phyloP scores from a whole-genome alignment of 2,797 vertebrate species.

The Mus spretus region DNA sequence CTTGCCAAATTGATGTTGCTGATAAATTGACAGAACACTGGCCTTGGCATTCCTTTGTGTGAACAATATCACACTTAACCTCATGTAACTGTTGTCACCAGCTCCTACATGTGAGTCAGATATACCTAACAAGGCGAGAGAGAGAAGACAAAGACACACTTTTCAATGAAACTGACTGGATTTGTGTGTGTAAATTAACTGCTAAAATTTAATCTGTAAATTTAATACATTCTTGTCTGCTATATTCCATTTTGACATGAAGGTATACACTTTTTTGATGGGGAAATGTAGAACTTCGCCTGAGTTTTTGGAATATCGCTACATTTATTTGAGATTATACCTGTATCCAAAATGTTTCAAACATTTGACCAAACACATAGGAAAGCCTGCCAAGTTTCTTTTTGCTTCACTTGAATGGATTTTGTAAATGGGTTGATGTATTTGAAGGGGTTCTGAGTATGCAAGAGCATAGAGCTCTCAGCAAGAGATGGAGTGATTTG shows the following conservation, averaged over 20 bases:
- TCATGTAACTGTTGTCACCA: neutral
- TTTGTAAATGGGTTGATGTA: neutral
- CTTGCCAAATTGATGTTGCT: neutral
- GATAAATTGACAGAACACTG: neutral
- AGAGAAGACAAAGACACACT: slow-evolving; percentile 6
- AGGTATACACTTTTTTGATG: neutral
- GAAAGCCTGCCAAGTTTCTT: neutral
- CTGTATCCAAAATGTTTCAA: neutral
- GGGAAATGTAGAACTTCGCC: neutral
- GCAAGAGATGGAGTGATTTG: neutral
- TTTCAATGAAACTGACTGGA: neutral
- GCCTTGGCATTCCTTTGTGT: neutral
- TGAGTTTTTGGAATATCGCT: neutral
- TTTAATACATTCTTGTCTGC: neutral
- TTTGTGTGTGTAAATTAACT: neutral
- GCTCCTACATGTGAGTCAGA: neutral
- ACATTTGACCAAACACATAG: neutral
- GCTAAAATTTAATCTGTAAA: neutral
- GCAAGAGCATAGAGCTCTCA: neutral
- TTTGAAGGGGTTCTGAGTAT: neutral
- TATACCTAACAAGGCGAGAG: neutral
- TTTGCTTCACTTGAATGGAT: neutral
- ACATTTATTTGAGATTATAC: neutral
- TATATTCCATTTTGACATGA: neutral
- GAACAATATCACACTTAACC: neutral